A percentile compares a stretch with the other conserved stretches of the same genome.
phyloP scores from a whole-genome alignment of 2,113 vertebrate species.

The Charadrius vociferus region DNA sequence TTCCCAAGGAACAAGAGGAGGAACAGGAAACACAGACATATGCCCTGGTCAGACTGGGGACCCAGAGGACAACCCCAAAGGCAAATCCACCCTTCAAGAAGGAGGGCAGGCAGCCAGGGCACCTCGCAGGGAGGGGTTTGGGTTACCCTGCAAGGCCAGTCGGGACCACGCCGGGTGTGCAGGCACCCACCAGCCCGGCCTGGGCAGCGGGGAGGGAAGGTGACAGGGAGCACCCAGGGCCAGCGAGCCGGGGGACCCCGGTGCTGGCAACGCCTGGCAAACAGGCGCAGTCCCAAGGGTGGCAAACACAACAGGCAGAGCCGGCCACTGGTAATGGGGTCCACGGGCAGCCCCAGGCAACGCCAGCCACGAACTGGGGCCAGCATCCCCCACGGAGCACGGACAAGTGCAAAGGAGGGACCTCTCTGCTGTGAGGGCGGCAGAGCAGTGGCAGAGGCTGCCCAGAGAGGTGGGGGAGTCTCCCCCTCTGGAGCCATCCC shows the following conservation, averaged over 20 bases:
- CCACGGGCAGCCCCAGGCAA: background rate
- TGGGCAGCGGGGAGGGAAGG: background rate
- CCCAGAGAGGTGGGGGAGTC: no score
- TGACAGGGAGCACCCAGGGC: background rate
- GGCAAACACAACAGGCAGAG: background rate
- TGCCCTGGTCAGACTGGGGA: background rate
- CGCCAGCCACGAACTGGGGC: background rate
- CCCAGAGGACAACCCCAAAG: background rate
- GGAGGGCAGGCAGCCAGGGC: background rate
- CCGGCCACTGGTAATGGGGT: background rate
- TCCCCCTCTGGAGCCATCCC: no score
- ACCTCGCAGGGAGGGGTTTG: background rate
- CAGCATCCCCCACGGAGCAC: no score
- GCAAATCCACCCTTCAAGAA: background rate
- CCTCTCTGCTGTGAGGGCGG: no score
- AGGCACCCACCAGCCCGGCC: background rate
- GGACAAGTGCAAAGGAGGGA: background rate
- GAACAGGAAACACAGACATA: background rate
- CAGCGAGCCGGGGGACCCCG: background rate
- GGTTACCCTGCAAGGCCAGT: background rate
- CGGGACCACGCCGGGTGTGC: background rate
- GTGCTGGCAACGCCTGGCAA: background rate
- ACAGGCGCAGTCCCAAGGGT: no score
- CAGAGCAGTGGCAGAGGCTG: no score
- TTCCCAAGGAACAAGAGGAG: background rate